Base-by-base conservation (phyloP, 2,888 invertebrate genomes). In the Agrochola lota region DNA sequence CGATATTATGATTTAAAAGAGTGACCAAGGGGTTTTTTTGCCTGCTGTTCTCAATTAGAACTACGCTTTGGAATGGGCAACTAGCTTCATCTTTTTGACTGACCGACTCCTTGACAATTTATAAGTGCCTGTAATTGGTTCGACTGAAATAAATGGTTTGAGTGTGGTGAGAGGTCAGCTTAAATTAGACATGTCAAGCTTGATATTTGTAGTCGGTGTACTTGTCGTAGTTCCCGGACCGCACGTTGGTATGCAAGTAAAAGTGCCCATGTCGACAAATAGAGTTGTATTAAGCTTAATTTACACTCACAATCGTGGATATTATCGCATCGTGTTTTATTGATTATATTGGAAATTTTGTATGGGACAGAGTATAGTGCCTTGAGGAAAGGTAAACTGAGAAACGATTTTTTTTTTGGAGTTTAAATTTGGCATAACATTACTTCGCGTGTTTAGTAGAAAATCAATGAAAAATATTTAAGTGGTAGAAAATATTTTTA, bases 221-320 rank as follows among this genome's bases (percentile, higher is more conserved):
- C 5, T 40, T 60, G 35, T 60, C 52, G 64, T 15, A 74, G 52
- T 84, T 71, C 82, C 82, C 60, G 68, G 85, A 84, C 35, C 11
- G 67, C 66, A 75, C 75, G 23, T 8, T 46, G 71, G 81, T 57
- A 74, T 85, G 82, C 68, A 17, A 85, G 86, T 84, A 84, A 85
- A 85, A 78, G 84, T 83, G 70, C 8, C 72, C 55, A 52, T 59
- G 35, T 67, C 52, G 69, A 71, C 66, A 67, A 73, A 75, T 73
- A 80, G 26, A 75, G 20, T 55, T 30, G 49, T 40, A 17, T 82
- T 62, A 75, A 57, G 78, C 60, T 60, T 83, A 9, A 49, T 69
- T 63, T 83, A 73, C 59, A 71, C 84, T 62, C 0, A 46, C 46
- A 35, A 46, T 26, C 6, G 6, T 59, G 26, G 20, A 46, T 79